Percentiles rank a stretch among this genome's conserved stretches.
These are phyloP conservation scores for Linepithema humile DNA, from an alignment of 1,140 invertebrate genomes.

Conservation along the genomic window DNA sequence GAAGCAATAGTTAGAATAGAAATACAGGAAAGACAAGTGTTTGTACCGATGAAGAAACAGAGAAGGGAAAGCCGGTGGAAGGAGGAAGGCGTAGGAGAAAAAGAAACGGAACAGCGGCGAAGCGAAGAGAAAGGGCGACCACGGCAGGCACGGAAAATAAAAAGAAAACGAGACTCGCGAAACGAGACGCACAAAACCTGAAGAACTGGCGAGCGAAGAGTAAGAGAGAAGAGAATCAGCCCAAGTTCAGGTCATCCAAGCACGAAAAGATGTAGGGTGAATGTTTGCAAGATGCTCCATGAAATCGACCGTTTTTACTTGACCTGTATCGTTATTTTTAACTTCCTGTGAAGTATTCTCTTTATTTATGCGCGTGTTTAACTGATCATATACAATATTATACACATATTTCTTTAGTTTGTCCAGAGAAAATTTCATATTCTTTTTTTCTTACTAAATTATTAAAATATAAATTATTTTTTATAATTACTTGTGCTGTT, in stretches of 20 bases:
- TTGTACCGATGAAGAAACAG: slow-evolving; percentile 18
- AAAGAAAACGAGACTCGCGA: slow-evolving; percentile 61
- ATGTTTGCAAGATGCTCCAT: slow-evolving; percentile 60
- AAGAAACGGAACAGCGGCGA: slow-evolving; percentile 24
- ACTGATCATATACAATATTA: not conserved
- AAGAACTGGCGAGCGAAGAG: slow-evolving; percentile 59
- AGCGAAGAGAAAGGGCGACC: slow-evolving; percentile 30
- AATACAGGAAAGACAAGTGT: slow-evolving; percentile 44
- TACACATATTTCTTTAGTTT: not conserved
- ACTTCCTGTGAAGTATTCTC: not conserved
- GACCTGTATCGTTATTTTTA: not conserved
- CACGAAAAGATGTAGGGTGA: slow-evolving; percentile 64
- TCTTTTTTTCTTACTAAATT: not conserved
- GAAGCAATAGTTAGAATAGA: slow-evolving; percentile 49
- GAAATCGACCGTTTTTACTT: slow-evolving; percentile 42
- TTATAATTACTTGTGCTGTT: not conserved
- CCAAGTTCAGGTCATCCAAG: slow-evolving; percentile 61
- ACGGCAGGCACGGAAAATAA: slow-evolving; percentile 56
- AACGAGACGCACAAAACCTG: slow-evolving; percentile 66
- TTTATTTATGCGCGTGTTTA: not conserved
- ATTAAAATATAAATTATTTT: not conserved
- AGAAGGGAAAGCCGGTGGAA: not conserved
- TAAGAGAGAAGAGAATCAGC: slow-evolving; percentile 62
- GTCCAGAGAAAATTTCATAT: not conserved
- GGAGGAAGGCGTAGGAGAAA: slow-evolving; percentile 5